phyloP scores from a whole-genome alignment of 2,113 vertebrate genomes.

The Pseudopodoces humilis region DNA sequence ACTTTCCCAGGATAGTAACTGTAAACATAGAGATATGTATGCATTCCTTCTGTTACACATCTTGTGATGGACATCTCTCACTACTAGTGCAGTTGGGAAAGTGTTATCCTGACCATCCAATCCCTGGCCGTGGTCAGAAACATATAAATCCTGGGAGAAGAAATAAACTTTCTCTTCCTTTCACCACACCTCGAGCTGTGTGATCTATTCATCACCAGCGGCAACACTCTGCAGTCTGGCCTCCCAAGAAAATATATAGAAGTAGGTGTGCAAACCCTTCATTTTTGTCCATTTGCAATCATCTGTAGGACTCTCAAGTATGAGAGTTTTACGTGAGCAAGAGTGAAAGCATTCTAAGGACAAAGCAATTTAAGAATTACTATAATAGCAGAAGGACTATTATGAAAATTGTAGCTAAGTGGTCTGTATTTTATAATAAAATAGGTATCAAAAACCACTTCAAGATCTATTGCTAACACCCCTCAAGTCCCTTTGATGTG shows the following conservation, averaged over 20 bases:
- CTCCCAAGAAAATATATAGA: not conserved
- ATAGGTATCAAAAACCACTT: not conserved
- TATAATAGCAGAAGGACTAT: not conserved
- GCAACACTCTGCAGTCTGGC: not conserved
- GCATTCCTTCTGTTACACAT: no score
- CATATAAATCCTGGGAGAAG: no score
- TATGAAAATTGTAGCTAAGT: not conserved
- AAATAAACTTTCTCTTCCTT: no score
- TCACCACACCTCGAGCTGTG: no score
- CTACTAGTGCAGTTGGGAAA: no score
- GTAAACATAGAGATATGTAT: no score
- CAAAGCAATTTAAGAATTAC: not conserved
- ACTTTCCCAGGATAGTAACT: no score
- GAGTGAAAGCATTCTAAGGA: not conserved
- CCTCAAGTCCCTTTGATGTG: not conserved
- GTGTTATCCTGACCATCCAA: no score
- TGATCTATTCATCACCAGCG: no score
- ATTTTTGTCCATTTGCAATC: not conserved
- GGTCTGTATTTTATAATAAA: not conserved
- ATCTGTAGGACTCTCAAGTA: not conserved
- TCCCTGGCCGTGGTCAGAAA: no score
- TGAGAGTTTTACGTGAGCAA: not conserved
- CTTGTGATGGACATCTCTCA: no score
- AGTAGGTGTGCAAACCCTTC: not conserved
- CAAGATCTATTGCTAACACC: not conserved